A percentile compares a stretch with the other conserved stretches of the same genome.
phyloP scores from a whole-genome alignment of 2,113 vertebrate species.

The Psephotus haematonotus region DNA sequence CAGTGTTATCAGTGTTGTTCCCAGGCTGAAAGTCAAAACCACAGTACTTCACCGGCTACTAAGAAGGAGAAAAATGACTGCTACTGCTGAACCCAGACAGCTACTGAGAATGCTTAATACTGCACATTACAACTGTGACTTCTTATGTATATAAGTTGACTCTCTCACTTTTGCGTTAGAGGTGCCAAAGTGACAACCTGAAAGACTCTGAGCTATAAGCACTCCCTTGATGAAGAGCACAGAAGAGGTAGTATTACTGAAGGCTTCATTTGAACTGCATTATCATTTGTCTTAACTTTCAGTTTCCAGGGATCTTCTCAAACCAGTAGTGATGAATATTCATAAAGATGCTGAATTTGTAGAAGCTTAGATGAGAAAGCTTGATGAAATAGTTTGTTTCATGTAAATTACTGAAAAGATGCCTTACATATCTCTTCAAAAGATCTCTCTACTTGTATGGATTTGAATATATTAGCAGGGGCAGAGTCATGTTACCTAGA shows the following conservation, averaged over 20 bases:
- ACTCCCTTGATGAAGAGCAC: neutral
- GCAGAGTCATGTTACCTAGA: neutral
- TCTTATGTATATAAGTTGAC: accelerated
- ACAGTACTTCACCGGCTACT: no score
- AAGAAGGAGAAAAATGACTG: no score
- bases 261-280: neutral
- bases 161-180: neutral
- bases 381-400: neutral
- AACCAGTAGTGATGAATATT: neutral
- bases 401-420: neutral
- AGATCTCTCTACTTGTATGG: neutral
- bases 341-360: neutral
- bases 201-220: neutral
- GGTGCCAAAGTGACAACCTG: neutral
- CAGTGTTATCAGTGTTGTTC: no score
- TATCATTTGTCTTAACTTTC: neutral
- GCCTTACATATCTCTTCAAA: neutral
- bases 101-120: neutral
- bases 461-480: neutral
- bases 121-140: neutral
- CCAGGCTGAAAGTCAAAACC: no score
- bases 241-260: neutral
- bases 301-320: neutral
- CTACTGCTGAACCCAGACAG: no score
- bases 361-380: neutral